These are phyloP conservation scores for Hemistola chrysoprasaria DNA, from an alignment of 2,888 invertebrate genomes.

Conservation along the genomic window DNA sequence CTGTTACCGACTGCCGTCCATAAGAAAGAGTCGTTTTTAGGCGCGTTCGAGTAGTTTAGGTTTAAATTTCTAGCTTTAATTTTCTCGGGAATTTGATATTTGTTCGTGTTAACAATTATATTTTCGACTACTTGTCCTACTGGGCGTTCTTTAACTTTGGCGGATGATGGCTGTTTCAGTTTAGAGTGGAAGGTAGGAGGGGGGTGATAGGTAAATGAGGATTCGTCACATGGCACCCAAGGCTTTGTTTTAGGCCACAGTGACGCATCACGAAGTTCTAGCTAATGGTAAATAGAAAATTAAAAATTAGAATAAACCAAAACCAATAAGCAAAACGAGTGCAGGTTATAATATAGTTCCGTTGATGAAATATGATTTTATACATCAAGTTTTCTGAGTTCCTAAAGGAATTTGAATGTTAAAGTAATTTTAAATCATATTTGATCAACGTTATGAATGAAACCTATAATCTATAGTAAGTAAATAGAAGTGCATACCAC, in stretches of 20 bases:
- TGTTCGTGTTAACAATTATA: slow-evolving; percentile 53
- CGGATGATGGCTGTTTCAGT: slow-evolving; percentile 24
- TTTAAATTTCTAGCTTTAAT: slow-evolving; percentile 45
- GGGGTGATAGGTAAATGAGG: slow-evolving; percentile 52
- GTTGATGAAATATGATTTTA: slow-evolving; percentile 10
- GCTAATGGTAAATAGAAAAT: slow-evolving; percentile 62
- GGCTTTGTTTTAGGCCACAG: slow-evolving; percentile 62
- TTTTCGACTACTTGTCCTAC: slow-evolving; percentile 58
- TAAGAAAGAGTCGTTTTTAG: slow-evolving; percentile 60
- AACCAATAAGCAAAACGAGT: slow-evolving; percentile 19
- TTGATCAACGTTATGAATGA: slow-evolving; percentile 14
- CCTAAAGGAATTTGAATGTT: too few relatives aligned
- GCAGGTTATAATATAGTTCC: slow-evolving; percentile 1
- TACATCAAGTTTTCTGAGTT: too few relatives aligned
- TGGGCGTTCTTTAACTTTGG: slow-evolving; percentile 37
- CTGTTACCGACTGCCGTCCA: slow-evolving; percentile 51
- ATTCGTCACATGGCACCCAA: slow-evolving; percentile 68
- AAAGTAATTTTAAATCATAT: neutral
- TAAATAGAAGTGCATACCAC: too few relatives aligned
- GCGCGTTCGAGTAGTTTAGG: slow-evolving; percentile 38
- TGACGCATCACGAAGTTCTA: slow-evolving; percentile 65
- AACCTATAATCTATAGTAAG: too few relatives aligned
- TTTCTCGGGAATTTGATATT: slow-evolving; percentile 56
- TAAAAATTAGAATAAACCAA: slow-evolving; percentile 37
- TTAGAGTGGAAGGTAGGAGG: slow-evolving; percentile 40